These are phyloP conservation scores for Drosophila peninsularis DNA, from an alignment of 2,888 invertebrate genomes.

Conservation along the genomic window DNA sequence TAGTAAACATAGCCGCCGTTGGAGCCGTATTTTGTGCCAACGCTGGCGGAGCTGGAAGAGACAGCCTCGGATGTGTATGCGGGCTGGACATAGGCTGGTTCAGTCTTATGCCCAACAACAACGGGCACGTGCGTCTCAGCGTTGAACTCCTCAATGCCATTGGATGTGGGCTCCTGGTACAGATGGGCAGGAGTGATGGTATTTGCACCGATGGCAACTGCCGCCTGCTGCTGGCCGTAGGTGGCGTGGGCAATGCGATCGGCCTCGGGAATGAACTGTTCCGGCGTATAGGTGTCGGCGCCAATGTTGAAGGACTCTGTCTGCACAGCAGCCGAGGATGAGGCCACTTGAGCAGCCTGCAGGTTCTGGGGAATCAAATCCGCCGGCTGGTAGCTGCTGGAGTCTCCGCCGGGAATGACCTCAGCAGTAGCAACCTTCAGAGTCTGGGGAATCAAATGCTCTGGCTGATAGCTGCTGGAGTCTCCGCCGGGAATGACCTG, in stretches of 20 bases:
- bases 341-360: not conserved
- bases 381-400: constrained; percentile 43
- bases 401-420: constrained; percentile 25
- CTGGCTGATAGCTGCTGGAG: constrained; percentile 41
- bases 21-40: constrained; percentile 80
- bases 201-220: constrained; percentile 33
- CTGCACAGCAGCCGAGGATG: not conserved
- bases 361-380: constrained; percentile 31
- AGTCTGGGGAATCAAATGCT: constrained; percentile 15
- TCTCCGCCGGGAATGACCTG: constrained; percentile 25
- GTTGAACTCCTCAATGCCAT: constrained; percentile 69
- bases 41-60: constrained; percentile 26
- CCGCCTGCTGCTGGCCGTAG: constrained; percentile 33
- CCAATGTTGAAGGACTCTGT: constrained; percentile 39
- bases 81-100: constrained; percentile 37
- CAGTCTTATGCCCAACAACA: constrained; percentile 51
- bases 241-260: constrained; percentile 43
- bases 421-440: constrained; percentile 3
- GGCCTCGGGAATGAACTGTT: constrained; percentile 48
- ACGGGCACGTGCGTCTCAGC: constrained; percentile 59
- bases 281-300: constrained; percentile 48
- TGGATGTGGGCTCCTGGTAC: constrained; percentile 62
- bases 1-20: constrained; percentile 83
- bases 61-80: constrained; percentile 21
- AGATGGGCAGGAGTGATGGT: constrained; percentile 43